A percentile compares a stretch with the other conserved stretches of the same genome.
Conservation (phyloP, 2,113 vertebrate genomes). For the Dipodomys ordii region DNA sequence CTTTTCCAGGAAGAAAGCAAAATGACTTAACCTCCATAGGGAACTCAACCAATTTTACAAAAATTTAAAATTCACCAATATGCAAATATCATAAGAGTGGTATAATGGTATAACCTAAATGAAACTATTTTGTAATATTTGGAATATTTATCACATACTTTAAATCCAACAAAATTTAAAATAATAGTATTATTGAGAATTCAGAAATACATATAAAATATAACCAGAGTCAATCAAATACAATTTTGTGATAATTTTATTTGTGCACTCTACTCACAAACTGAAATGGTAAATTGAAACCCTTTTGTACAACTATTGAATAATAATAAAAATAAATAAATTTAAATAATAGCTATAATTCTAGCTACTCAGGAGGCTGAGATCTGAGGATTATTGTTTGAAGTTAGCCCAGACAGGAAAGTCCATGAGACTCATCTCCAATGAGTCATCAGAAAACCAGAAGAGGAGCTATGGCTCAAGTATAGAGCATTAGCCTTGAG, state of each 20-base stretch:
- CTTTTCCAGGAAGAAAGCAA: slow-evolving; percentile 55
- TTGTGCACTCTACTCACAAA: background rate
- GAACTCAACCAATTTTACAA: slow-evolving; percentile 29
- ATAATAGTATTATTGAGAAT: slow-evolving; percentile 17
- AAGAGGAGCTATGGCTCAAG: too few species aligned
- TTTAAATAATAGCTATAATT: too few species aligned
- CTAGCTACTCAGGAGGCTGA: too few species aligned
- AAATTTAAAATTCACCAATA: slow-evolving; percentile 41
- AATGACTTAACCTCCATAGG: slow-evolving; percentile 32
- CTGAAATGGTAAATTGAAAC: too few species aligned
- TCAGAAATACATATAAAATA: slow-evolving; percentile 35
- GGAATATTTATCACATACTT: background rate
- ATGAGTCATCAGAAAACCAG: too few species aligned
- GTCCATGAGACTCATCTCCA: too few species aligned
- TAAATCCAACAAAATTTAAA: slow-evolving; percentile 37
- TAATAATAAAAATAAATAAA: too few species aligned
- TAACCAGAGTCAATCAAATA: slow-evolving; percentile 23
- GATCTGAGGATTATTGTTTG: too few species aligned
- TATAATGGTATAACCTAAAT: slow-evolving; percentile 28
- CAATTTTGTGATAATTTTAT: slow-evolving; percentile 18
- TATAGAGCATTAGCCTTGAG: too few species aligned
- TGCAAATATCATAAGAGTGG: slow-evolving; percentile 27
- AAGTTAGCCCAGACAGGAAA: too few species aligned
- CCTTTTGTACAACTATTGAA: too few species aligned
- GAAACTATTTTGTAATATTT: background rate